Conservation (phyloP, 2,797 vertebrate species). For the Molossus alvarezi region DNA sequence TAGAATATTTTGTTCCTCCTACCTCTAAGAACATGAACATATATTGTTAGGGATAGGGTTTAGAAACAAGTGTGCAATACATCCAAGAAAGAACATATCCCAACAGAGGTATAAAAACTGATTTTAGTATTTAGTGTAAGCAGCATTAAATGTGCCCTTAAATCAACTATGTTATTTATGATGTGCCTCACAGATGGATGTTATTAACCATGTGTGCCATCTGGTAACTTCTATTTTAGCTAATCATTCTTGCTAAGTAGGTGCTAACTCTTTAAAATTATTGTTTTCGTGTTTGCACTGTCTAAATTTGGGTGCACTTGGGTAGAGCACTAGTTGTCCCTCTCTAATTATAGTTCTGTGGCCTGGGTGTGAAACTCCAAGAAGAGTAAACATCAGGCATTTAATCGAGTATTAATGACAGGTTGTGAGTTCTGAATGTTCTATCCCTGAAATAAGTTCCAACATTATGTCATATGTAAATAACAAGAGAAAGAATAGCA, state of each 20-base stretch:
- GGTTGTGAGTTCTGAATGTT: background rate
- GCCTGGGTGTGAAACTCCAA: constrained; percentile 59
- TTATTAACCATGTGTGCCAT: constrained; percentile 83
- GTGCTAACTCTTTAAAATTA: constrained; percentile 79
- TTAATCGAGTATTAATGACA: constrained; percentile 31
- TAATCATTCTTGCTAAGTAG: constrained; percentile 83
- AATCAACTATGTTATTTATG: constrained; percentile 70
- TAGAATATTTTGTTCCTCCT: background rate
- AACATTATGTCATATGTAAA: background rate
- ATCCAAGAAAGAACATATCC: background rate
- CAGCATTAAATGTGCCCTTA: constrained; percentile 58
- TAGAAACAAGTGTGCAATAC: background rate
- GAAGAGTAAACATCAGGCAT: constrained; percentile 60
- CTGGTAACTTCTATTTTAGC: constrained; percentile 82
- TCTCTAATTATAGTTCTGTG: constrained; percentile 63
- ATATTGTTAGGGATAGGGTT: background rate
- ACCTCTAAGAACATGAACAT: background rate
- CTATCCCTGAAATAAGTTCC: background rate
- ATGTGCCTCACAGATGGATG: constrained; percentile 78
- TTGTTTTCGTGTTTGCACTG: constrained; percentile 74
- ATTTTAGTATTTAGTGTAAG: constrained; percentile 62
- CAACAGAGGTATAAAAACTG: background rate
- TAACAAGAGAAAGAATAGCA: background rate
- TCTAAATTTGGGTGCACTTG: constrained; percentile 79
- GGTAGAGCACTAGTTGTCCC: constrained; percentile 61